A percentile compares a stretch with the other conserved stretches of the same genome.
Evolutionary conservation across 2,113 vertebrate genomes (phyloP).

Genomic region (Sebastes fasciatus): DNA sequence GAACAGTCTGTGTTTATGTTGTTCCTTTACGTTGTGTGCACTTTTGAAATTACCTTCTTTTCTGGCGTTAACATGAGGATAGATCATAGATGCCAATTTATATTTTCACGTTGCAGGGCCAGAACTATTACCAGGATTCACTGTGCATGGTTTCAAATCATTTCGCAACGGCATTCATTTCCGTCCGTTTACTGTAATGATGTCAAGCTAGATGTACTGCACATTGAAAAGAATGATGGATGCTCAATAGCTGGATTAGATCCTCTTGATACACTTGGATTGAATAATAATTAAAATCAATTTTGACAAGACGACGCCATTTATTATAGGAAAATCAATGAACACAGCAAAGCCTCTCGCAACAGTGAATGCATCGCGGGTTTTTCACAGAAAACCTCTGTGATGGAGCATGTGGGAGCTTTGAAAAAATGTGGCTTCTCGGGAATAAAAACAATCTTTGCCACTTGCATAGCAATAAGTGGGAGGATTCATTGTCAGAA

Average conservation of each 20-base stretch:
- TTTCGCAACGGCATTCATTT: conserved; percentile 50
- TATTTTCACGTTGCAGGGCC: conserved; percentile 9
- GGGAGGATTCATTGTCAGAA: conserved; percentile 71
- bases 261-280: conserved; percentile 39
- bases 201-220: conserved; percentile 43
- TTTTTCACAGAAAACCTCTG: conserved; percentile 22
- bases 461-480: conserved; percentile 55
- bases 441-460: conserved; percentile 37
- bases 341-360: conserved; percentile 37
- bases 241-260: conserved; percentile 53
- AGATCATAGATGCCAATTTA: conserved; percentile 2
- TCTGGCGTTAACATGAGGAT: not conserved
- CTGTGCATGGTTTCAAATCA: conserved; percentile 41
- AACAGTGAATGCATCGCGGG: conserved; percentile 13
- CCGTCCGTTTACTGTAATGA: conserved; percentile 34
- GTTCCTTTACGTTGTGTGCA: conserved; percentile 2
- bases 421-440: conserved; percentile 50
- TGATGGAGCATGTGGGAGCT: conserved; percentile 33
- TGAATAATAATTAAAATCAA: conserved; percentile 57
- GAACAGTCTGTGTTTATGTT: not conserved
- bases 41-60: conserved; percentile 2
- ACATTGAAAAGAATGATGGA: conserved; percentile 43
- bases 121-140: conserved; percentile 33
- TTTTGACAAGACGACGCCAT: conserved; percentile 29
- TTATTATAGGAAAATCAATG: conserved; percentile 46